Conservation (phyloP, 2,797 vertebrate species). For the Heterohyrax brucei region DNA sequence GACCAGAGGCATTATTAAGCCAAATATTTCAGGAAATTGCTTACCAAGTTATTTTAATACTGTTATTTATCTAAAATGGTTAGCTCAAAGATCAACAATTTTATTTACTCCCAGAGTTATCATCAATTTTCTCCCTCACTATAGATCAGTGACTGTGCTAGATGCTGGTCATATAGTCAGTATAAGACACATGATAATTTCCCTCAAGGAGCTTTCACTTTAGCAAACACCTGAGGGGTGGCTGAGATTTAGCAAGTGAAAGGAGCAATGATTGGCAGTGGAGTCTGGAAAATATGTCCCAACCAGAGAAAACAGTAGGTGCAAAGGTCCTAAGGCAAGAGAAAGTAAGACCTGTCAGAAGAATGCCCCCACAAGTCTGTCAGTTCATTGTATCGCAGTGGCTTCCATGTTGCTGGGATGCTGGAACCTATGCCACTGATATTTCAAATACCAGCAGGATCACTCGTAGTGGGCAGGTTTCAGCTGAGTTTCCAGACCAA, state of each 20-base stretch:
- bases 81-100: not conserved
- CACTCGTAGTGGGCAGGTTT: too few relatives aligned
- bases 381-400: too few relatives aligned
- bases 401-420: too few relatives aligned
- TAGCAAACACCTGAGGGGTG: not conserved
- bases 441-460: too few relatives aligned
- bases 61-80: not conserved
- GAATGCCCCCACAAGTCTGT: not conserved
- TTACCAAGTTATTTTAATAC: not conserved
- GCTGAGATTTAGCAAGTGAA: not conserved
- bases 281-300: not conserved
- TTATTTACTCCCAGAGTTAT: not conserved
- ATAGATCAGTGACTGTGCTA: not conserved
- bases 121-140: not conserved
- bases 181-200: not conserved
- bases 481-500: too few relatives aligned
- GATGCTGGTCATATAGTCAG: not conserved
- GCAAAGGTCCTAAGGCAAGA: not conserved
- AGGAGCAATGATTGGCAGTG: not conserved
- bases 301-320: not conserved
- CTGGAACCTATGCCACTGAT: too few relatives aligned
- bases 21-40: not conserved
- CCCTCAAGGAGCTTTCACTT: not conserved
- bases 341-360: not conserved
- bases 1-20: not conserved